Base-by-base conservation (phyloP, 2,888 invertebrate species). In the Cyclophora punctaria region DNA sequence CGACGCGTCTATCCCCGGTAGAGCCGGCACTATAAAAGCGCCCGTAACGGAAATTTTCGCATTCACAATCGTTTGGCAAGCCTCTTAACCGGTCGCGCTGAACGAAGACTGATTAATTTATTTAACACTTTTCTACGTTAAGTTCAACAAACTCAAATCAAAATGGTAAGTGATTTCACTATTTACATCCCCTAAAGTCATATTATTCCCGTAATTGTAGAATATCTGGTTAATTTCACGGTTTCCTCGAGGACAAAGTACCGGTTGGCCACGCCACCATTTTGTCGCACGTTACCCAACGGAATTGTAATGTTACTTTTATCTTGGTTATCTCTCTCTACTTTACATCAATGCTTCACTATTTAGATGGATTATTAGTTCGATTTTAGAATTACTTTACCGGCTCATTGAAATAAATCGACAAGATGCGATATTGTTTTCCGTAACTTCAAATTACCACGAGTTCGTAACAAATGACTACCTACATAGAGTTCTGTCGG, bases 1-100 rank as follows among this genome's bases (percentile, higher is more conserved):
- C 61, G 67, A 70, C 83, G 90, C 90, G 90, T 90, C 87, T 78
- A 65, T 78, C 76, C 79, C 80, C 86, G 85, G 83, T 78, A 78
- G 75, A 78, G 77, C 73, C 63, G 64, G 57, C 46, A 45, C 60
- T 92, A 92, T 93, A 93, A 85, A 92, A 90, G 84, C 74, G 65
- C 70, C 75, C 67, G 73, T 70, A 80, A 78, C 77, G 74, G 76
- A 69, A 73, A 75, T 81, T 85, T 78, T 71, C 63, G 63, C 64
- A 64, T 84, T 86, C 90, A 84, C 84, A 88, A 89, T 90, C 90
- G 92, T 92, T 92, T 90, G 90, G 91, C 88, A 90, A 91, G 89
- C 92, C 90, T 87, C 92, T 91, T 92, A 83, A 88, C 91, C 89
- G 91, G 92, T 90, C 80, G 73, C 78, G 89, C 90, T 83, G 89